Conservation (phyloP, 1,140 invertebrate species). For the Bombus terrestris region DNA sequence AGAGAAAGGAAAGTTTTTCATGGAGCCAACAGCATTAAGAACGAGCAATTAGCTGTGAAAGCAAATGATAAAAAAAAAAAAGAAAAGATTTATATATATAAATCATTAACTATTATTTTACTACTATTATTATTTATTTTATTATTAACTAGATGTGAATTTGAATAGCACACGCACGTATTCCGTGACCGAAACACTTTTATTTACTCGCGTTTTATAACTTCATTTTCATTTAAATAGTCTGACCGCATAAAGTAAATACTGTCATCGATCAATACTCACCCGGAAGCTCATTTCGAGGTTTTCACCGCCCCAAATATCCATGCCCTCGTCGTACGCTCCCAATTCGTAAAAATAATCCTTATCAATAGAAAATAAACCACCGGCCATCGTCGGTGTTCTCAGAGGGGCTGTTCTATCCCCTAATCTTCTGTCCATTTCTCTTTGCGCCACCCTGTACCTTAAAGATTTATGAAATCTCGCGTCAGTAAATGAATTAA, state of each 20-base stretch:
- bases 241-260: neutral
- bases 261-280: slow-evolving; percentile 78
- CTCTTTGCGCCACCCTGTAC: slow-evolving; percentile 97
- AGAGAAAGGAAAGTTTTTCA: neutral
- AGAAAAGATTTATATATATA: neutral
- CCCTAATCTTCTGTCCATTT: slow-evolving; percentile 94
- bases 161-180: neutral
- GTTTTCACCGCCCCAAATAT: slow-evolving; percentile 99
- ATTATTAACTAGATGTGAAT: no score
- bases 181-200: neutral
- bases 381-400: slow-evolving; percentile 99
- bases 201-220: neutral
- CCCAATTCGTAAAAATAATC: slow-evolving; percentile 99
- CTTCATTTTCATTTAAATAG: slow-evolving; percentile 4
- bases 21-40: neutral
- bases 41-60: slow-evolving; percentile 8
- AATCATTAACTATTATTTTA: neutral
- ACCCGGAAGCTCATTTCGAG: slow-evolving; percentile 99
- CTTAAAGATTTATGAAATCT: slow-evolving; percentile 80
- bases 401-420: slow-evolving; percentile 95
- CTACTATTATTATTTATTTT: no score
- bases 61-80: neutral
- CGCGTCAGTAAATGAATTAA: neutral
- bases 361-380: slow-evolving; percentile 97
- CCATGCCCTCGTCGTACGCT: slow-evolving; percentile 99